These are phyloP conservation scores for Spatulosminthurus flaviceps DNA, from an alignment of 2,888 invertebrate genomes.

Conservation along the genomic window DNA sequence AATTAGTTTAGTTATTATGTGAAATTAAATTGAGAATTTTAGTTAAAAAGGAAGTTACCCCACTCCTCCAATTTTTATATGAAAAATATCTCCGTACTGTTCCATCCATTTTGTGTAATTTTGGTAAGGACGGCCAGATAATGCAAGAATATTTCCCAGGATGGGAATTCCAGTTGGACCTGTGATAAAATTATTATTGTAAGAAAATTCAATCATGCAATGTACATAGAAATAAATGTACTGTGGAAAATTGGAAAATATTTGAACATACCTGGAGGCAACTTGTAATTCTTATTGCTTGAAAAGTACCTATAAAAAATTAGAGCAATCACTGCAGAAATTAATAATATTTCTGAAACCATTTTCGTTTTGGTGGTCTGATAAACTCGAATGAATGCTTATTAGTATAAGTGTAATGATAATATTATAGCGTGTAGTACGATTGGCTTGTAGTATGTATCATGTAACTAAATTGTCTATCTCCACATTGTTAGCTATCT, in stretches of 20 bases:
- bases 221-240: too few species aligned
- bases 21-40: too few species aligned
- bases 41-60: slow-evolving; percentile 13
- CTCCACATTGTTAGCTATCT: too few species aligned
- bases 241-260: too few species aligned
- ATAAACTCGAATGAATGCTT: too few species aligned
- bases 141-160: background rate
- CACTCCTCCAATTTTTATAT: background rate
- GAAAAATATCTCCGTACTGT: slow-evolving; percentile 20
- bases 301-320: background rate
- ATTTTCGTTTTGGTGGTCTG: too few species aligned
- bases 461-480: too few species aligned
- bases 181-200: background rate
- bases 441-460: too few species aligned
- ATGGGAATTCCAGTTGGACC: slow-evolving; percentile 21
- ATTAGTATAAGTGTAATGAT: too few species aligned
- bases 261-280: background rate
- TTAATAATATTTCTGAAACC: background rate
- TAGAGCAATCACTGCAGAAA: background rate
- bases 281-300: background rate
- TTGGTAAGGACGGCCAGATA: background rate
- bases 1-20: too few species aligned
- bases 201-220: background rate
- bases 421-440: too few species aligned
- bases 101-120: slow-evolving; percentile 25